Percentiles rank a stretch among this genome's conserved stretches.
phyloP scores from a whole-genome alignment of 2,797 vertebrate genomes.

The Syngnathus acus region DNA sequence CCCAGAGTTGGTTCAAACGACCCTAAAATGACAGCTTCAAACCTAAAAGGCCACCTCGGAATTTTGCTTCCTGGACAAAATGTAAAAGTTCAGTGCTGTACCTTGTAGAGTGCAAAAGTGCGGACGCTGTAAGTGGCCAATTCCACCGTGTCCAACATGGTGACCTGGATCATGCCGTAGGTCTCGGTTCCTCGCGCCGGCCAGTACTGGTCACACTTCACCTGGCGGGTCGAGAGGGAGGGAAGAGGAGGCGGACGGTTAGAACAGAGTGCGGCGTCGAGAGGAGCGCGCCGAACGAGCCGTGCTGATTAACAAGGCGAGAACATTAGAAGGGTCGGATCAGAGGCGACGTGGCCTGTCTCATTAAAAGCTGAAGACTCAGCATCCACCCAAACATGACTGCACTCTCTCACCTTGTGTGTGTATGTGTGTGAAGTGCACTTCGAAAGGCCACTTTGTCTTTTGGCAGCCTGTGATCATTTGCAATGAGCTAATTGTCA shows the following conservation, averaged over 20 bases:
- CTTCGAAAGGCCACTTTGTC: slow-evolving; percentile 47
- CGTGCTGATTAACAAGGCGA: slow-evolving; percentile 53
- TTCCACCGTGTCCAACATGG: slow-evolving; percentile 88
- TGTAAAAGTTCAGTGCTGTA: slow-evolving; percentile 46
- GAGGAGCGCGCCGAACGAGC: slow-evolving; percentile 40
- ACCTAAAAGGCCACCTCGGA: background rate
- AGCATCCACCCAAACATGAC: background rate
- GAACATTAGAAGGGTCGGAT: slow-evolving; percentile 50
- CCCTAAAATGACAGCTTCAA: background rate
- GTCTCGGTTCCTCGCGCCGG: slow-evolving; percentile 73
- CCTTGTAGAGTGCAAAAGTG: slow-evolving; percentile 91
- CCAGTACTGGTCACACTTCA: slow-evolving; percentile 97
- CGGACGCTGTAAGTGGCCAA: slow-evolving; percentile 90
- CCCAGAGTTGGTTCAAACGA: background rate
- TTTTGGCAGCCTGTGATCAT: slow-evolving; percentile 43
- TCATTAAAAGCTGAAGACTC: slow-evolving; percentile 53
- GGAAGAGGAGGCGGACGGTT: slow-evolving; percentile 19
- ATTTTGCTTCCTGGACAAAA: background rate
- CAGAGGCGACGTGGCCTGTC: slow-evolving; percentile 46
- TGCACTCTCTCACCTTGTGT: slow-evolving; percentile 19
- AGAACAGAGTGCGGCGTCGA: slow-evolving; percentile 19
- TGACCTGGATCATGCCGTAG: slow-evolving; percentile 90
- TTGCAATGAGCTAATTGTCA: slow-evolving; percentile 50
- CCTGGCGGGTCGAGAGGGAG: slow-evolving; percentile 61
- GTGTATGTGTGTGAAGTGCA: slow-evolving; percentile 28